Conservation (phyloP, 2,797 vertebrate genomes). For the Gallinago nigripennis region DNA sequence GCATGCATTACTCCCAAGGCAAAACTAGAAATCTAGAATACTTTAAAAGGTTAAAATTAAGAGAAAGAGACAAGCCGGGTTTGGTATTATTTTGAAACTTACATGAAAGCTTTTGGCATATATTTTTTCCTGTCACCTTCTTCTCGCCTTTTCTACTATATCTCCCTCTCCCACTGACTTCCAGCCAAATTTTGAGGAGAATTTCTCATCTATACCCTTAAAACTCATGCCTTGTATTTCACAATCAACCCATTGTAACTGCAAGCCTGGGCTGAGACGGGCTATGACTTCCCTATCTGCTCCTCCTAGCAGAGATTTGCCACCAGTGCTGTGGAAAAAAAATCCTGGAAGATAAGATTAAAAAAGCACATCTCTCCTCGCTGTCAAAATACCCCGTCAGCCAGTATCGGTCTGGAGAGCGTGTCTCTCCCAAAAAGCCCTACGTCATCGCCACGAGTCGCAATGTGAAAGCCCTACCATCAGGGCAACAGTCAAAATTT, state of each 20-base stretch:
- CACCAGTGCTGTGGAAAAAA: not conserved
- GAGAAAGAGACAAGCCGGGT: not conserved
- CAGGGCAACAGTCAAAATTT: conserved; percentile 50
- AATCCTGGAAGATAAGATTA: no score
- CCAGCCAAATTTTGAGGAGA: conserved; percentile 14
- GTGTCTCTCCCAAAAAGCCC: conserved; percentile 37
- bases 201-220: not conserved
- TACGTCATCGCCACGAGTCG: not conserved
- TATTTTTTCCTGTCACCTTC: not conserved
- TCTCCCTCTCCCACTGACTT: not conserved
- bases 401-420: conserved; percentile 9
- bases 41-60: conserved; percentile 28
- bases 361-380: not conserved
- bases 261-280: not conserved
- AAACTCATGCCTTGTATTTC: not conserved
- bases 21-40: conserved; percentile 23
- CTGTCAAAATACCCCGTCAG: conserved; percentile 44
- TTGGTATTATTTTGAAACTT: not conserved
- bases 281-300: conserved; percentile 40
- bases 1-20: not conserved
- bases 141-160: not conserved
- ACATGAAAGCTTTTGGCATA: not conserved
- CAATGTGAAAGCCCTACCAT: conserved; percentile 50
- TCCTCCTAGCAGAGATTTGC: conserved; percentile 36
- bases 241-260: not conserved